Conservation (phyloP, 2,888 invertebrate species). For the Callosobruchus maculatus region DNA sequence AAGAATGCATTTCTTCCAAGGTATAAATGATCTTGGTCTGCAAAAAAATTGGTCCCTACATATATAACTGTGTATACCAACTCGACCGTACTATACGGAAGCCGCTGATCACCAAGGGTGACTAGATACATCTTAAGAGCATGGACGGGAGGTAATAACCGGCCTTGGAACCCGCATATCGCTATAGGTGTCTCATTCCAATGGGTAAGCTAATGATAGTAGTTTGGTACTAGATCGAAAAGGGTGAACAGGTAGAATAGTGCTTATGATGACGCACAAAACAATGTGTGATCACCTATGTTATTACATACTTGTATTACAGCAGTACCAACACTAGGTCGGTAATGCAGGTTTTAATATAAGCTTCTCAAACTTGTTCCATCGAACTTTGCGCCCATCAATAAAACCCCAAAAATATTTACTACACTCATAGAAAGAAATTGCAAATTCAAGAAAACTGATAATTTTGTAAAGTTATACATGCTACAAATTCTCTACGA, state of each 20-base stretch:
- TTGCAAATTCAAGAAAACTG: too few relatives aligned
- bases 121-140: not conserved
- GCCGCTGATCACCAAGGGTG: not conserved
- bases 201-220: not conserved
- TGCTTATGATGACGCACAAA: not conserved
- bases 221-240: not conserved
- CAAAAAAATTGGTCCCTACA: too few relatives aligned
- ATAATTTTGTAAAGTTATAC: too few relatives aligned
- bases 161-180: not conserved
- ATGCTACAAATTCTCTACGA: too few relatives aligned
- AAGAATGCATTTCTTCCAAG: too few relatives aligned
- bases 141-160: not conserved
- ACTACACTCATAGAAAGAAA: too few relatives aligned
- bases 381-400: too few relatives aligned
- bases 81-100: not conserved
- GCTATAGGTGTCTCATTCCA: not conserved
- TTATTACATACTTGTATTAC: not conserved
- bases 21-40: too few relatives aligned
- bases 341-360: not conserved
- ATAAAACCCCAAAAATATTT: too few relatives aligned
- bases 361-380: too few relatives aligned
- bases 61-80: too few relatives aligned
- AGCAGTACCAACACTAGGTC: not conserved
- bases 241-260: not conserved
- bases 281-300: not conserved